A percentile compares a stretch with the other conserved stretches of the same genome.
Conservation (phyloP, 2,797 vertebrate species). For the Xyrichtys novacula region DNA sequence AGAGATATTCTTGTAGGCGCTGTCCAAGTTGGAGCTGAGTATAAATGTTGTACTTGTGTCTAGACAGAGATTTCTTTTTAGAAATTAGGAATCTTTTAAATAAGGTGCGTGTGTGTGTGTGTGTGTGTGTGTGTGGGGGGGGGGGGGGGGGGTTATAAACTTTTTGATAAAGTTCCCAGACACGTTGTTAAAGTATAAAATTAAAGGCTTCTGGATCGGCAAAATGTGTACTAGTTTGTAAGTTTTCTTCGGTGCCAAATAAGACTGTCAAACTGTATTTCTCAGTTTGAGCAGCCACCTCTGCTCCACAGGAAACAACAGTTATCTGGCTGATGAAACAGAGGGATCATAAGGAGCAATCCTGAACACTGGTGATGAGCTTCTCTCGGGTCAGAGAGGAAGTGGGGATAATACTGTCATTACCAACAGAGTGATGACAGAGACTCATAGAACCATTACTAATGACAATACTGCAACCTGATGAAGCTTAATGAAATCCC, state of each 20-base stretch:
- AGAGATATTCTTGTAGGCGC: too few relatives aligned
- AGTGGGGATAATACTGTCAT: conserved; percentile 41
- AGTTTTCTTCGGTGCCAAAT: not conserved
- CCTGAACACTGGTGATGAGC: conserved; percentile 8
- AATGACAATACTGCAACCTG: conserved; percentile 1
- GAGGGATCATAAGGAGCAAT: conserved; percentile 23
- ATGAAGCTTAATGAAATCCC: conserved; percentile 10
- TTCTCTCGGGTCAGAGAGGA: conserved; percentile 42
- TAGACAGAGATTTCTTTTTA: too few relatives aligned
- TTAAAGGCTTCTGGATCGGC: not conserved
- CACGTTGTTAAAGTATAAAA: too few relatives aligned
- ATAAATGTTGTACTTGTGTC: too few relatives aligned
- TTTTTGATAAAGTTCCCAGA: too few relatives aligned
- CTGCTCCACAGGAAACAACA: conserved; percentile 29
- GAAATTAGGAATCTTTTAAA: too few relatives aligned
- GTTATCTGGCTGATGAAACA: conserved; percentile 46
- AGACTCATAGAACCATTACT: conserved; percentile 6
- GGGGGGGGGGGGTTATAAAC: too few relatives aligned
- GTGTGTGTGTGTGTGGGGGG: too few relatives aligned
- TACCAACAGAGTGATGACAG: conserved; percentile 29
- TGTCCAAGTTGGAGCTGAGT: too few relatives aligned
- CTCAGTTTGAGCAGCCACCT: conserved; percentile 7
- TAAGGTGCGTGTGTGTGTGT: too few relatives aligned
- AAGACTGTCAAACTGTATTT: conserved; percentile 3
- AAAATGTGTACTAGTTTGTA: not conserved